Evolutionary conservation across 2,113 vertebrate genomes (phyloP), one percentile per base, ranked within the genome.

Genomic region (Todiramphus chloris): DNA sequence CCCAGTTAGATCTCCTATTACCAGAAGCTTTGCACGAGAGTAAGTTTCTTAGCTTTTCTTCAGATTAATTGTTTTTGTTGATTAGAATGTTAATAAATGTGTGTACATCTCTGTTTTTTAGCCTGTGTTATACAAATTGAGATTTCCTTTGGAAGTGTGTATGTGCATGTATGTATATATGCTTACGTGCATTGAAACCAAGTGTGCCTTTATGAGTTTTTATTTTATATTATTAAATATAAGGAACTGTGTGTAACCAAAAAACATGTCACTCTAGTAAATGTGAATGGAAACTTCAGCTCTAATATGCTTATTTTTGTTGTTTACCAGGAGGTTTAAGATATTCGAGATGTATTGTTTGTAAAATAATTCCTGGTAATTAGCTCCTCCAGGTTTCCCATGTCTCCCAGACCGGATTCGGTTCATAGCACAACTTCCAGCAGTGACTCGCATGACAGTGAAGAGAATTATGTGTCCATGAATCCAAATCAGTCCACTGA

Each of bases 381-480:
- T 97, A 99, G 99, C 97, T 98, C 98, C 97, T 99, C 99, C 97
- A 99, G 99, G 98, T 99, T 99, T 96, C 99, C 99, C 94, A 95
- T 98, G 97, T 98, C 99, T 93, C 96, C 99, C 90, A 99, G 99
- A 97, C 99, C 99, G 20, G 98, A 99, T 84, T 99, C 99, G 86
- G 98, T 99, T 98, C 99, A 99, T 96, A 99, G 99, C 98, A 99
- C 98, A 92, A 99, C 99, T 89, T 99, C 99, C 97, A 99, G 99
- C 98, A 99, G 99, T 94, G 99, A 99, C 98, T 99, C 99, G 6
- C 99, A 99, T 17, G 99, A 99, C 96, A 99, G 98, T 95, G 99
- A 99, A 90, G 99, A 99, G 98, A 99, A 99, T 98, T 99, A 99
- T 96, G 99, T 99, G 95, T 95, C 98, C 98, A 99, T 99, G 99